These are phyloP conservation scores for Cryptotermes secundus DNA, from an alignment of 1,140 invertebrate genomes.

Conservation along the genomic window DNA sequence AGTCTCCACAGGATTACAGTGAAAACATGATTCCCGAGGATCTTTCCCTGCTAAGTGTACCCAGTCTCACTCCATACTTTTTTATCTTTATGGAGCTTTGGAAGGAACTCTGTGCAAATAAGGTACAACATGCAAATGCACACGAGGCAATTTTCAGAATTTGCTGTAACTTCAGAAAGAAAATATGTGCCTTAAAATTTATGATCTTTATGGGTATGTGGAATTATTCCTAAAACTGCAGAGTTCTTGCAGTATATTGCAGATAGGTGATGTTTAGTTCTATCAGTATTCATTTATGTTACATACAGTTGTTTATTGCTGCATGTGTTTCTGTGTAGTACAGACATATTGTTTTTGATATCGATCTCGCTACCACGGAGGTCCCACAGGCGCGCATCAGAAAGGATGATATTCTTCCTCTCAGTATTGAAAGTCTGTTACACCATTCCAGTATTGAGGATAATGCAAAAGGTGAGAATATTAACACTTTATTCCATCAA, in stretches of 20 bases:
- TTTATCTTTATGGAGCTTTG: too few relatives aligned
- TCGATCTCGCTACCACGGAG: conserved; percentile 56
- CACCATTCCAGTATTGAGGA: conserved; percentile 57
- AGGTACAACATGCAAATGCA: too few relatives aligned
- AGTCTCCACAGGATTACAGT: too few relatives aligned
- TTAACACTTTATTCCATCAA: not conserved
- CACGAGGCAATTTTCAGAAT: too few relatives aligned
- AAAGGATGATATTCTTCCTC: conserved; percentile 55
- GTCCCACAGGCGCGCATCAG: conserved; percentile 51
- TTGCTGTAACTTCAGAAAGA: too few relatives aligned
- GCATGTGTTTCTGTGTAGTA: conserved; percentile 17
- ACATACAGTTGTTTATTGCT: not conserved
- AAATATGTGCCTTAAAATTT: too few relatives aligned
- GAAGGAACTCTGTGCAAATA: too few relatives aligned
- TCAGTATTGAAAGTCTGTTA: conserved; percentile 58
- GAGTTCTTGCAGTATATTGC: not conserved
- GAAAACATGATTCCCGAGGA: too few relatives aligned
- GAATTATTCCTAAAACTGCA: too few relatives aligned
- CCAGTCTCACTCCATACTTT: too few relatives aligned
- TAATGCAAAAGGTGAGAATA: conserved; percentile 48
- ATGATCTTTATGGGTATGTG: too few relatives aligned
- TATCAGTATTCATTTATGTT: not conserved
- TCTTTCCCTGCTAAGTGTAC: too few relatives aligned
- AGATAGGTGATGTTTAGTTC: not conserved
- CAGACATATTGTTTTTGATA: conserved; percentile 53